Percentiles rank a stretch among this genome's conserved stretches.
phyloP scores from a whole-genome alignment of 2,113 vertebrate species.

The Charina bottae region DNA sequence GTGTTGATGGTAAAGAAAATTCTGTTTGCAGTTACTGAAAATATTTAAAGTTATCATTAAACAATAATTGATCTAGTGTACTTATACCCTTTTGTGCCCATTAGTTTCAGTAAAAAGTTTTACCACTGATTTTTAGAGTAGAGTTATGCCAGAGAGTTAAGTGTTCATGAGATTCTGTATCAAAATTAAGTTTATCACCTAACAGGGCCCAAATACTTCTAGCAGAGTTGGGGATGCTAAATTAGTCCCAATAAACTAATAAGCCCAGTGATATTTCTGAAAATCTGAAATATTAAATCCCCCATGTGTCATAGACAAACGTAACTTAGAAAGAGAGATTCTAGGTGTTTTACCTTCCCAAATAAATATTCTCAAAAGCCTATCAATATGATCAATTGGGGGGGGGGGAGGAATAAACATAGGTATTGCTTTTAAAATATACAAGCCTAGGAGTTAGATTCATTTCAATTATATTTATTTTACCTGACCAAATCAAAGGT shows the following conservation, averaged over 20 bases:
- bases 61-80: neutral
- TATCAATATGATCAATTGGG: neutral
- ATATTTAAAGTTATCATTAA: neutral
- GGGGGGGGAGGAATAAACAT: neutral
- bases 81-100: neutral
- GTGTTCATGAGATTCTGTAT: neutral
- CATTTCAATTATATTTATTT: neutral
- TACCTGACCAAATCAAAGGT: neutral
- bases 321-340: neutral
- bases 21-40: neutral
- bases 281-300: neutral
- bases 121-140: neutral
- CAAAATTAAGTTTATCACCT: neutral
- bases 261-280: neutral
- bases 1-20: neutral
- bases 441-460: neutral
- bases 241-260: neutral
- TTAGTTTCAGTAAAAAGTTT: neutral
- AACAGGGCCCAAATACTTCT: neutral
- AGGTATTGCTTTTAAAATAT: neutral
- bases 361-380: neutral
- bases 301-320: neutral
- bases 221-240: neutral
- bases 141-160: neutral
- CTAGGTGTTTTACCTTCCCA: neutral